Evolutionary conservation across 2,888 invertebrate species (phyloP), one percentile per base, ranked within the genome.

Genomic region (Brachyptera putata): DNA sequence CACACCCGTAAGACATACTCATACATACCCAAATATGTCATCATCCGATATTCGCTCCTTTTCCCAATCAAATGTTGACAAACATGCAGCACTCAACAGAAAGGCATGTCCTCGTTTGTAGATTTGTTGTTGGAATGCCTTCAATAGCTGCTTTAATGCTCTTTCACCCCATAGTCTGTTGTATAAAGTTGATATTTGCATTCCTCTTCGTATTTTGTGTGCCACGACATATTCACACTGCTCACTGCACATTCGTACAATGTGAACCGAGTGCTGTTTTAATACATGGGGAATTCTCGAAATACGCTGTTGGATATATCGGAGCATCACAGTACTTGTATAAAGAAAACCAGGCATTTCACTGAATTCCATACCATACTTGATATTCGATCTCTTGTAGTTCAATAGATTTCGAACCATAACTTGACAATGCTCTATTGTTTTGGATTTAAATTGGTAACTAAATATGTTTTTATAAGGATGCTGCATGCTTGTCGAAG

Each of bases 151-250:
- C 61, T 72, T 77, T 1, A 85, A 71, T 1, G 82, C 81, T 16
- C 76, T 74, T 57, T 84, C 82, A 57, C 84, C 84, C 80, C 85
- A 85, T 63, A 84, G 77, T 63, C 77, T 79, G 9, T 81, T 79
- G 68, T 85, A 86, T 56, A 85, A 74, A 58, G 77, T 78, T 66
- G 84, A 77, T 71, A 85, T 77, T 69, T 85, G 85, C 64, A 84
- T 80, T n/a, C 80, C 77, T 49, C 84, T 77, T 57, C 84, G 75
- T 1, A 85, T 73, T 34, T 83, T 76, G 67, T 85, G 84, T 1
- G 84, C 85, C 43, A 73, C 55, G n/a, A 70, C 68, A 65, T 66
- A 70, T 64, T 70, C 69, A 50, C 69, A 69, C 48, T 69, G 70
- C 18, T 77, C 76, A 4, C 76, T 73, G 80, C 81, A 82, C 60